Evolutionary conservation across 92 coral and sea anemone genomes (phyloP).

Genomic region (Parazoanthus atlanticus): DNA sequence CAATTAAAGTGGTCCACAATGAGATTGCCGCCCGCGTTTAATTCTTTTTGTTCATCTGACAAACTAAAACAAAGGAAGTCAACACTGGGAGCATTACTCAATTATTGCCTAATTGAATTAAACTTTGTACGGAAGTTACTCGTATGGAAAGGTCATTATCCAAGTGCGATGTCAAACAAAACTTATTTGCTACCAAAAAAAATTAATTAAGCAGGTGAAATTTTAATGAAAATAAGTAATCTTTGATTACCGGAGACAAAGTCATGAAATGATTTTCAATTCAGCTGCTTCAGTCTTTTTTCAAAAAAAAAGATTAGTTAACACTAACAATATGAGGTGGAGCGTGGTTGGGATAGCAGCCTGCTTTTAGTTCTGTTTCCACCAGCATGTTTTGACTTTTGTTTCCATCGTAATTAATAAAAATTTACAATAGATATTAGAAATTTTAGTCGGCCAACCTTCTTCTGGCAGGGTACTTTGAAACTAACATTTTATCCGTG

Average conservation of each 20-base stretch:
- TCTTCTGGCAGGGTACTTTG: too few relatives aligned
- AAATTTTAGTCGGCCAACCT: too few relatives aligned
- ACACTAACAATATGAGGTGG: background rate
- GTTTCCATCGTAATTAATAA: too few relatives aligned
- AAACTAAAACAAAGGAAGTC: conserved; percentile 7
- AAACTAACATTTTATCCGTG: too few relatives aligned
- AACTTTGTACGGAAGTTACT: conserved; percentile 21
- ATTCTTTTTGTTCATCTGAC: background rate
- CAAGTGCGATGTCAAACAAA: conserved; percentile 15
- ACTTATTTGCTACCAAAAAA: conserved; percentile 3
- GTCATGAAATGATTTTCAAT: background rate
- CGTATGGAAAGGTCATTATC: conserved; percentile 9
- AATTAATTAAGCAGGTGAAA: conserved; percentile 25
- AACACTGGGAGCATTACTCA: conserved; percentile 21
- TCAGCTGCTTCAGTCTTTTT: conserved; percentile 14
- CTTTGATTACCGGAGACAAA: conserved; percentile 11
- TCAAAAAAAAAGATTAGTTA: background rate
- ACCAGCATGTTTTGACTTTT: too few relatives aligned
- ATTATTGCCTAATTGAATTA: conserved; percentile 33
- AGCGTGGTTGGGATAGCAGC: background rate
- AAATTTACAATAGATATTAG: too few relatives aligned
- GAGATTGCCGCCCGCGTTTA: conserved; percentile 8
- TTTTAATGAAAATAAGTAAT: background rate
- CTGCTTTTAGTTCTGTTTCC: too few relatives aligned
- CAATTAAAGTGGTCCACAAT: conserved; percentile 13